Conservation (phyloP, 2,888 invertebrate genomes). For the Drosophila suboccidentalis region DNA sequence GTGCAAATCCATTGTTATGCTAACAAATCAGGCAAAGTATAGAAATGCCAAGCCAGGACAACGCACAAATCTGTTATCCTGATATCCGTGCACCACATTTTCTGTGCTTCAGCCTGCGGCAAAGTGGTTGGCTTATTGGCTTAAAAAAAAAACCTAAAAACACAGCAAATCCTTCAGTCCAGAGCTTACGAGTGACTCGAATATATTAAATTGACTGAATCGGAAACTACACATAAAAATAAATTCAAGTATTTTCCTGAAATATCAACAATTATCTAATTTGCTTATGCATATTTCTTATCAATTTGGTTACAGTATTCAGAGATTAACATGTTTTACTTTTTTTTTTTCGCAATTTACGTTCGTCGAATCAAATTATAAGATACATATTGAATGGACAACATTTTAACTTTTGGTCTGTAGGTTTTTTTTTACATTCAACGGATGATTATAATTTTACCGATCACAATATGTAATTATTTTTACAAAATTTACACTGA, state of each 20-base stretch:
- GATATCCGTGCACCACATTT: constrained; percentile 58
- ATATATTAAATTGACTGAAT: not conserved
- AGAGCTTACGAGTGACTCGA: not conserved
- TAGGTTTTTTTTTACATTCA: too few species aligned
- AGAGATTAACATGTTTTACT: too few species aligned
- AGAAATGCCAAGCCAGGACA: constrained; percentile 40
- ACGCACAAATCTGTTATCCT: constrained; percentile 71
- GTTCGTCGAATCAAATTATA: too few species aligned
- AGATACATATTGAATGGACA: too few species aligned
- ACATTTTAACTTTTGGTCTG: too few species aligned
- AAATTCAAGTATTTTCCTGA: not conserved
- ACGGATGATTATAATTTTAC: too few species aligned
- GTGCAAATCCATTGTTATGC: constrained; percentile 54
- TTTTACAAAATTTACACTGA: too few species aligned
- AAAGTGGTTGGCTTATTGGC: constrained; percentile 63
- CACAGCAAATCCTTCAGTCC: constrained; percentile 2
- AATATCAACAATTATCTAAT: not conserved
- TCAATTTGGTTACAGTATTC: not conserved
- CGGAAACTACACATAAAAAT: not conserved
- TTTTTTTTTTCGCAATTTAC: too few species aligned
- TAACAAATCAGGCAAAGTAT: constrained; percentile 63
- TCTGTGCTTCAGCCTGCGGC: constrained; percentile 31
- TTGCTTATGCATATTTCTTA: not conserved
- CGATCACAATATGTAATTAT: too few species aligned
- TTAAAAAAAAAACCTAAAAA: constrained; percentile 26